Evolutionary conservation across 2,113 vertebrate genomes (phyloP).

Genomic region (Tachuris rubrigastra): DNA sequence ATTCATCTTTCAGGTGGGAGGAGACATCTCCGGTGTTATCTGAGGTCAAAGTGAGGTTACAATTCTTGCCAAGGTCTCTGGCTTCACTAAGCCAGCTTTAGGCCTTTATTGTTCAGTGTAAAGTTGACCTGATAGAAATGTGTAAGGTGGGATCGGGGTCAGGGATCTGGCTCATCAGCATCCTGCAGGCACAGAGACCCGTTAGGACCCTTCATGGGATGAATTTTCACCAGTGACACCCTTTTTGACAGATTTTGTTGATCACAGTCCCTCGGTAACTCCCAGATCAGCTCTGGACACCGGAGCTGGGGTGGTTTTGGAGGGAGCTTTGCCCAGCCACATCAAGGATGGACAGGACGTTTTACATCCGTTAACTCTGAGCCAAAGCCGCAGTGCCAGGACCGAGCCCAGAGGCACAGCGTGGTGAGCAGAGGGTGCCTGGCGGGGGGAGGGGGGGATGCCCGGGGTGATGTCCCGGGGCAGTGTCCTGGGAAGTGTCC

Average conservation of each 20-base stretch:
- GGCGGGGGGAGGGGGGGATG: not conserved
- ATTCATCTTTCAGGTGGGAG: not conserved
- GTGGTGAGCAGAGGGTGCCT: accelerated
- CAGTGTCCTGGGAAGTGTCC: not conserved
- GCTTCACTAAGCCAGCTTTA: not conserved
- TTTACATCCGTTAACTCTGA: accelerated
- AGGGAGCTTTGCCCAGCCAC: not conserved
- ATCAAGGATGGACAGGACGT: accelerated
- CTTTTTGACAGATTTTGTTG: not conserved
- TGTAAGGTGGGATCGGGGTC: accelerated
- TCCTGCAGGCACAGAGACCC: not conserved
- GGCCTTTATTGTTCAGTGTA: not conserved
- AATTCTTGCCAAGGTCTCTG: not conserved
- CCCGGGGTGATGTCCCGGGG: not conserved
- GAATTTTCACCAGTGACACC: not conserved
- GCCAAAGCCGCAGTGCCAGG: accelerated
- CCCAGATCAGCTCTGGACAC: not conserved
- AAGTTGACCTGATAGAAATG: not conserved
- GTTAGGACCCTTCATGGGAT: accelerated
- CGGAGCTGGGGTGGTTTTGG: not conserved
- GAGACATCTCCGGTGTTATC: not conserved
- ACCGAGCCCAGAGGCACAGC: accelerated
- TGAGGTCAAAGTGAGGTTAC: not conserved
- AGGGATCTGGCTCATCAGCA: not conserved
- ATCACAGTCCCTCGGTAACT: not conserved